Percentiles rank a stretch among this genome's conserved stretches.
These are phyloP conservation scores for Asteroscopus sphinx DNA, from an alignment of 2,888 invertebrate genomes.

Conservation along the genomic window DNA sequence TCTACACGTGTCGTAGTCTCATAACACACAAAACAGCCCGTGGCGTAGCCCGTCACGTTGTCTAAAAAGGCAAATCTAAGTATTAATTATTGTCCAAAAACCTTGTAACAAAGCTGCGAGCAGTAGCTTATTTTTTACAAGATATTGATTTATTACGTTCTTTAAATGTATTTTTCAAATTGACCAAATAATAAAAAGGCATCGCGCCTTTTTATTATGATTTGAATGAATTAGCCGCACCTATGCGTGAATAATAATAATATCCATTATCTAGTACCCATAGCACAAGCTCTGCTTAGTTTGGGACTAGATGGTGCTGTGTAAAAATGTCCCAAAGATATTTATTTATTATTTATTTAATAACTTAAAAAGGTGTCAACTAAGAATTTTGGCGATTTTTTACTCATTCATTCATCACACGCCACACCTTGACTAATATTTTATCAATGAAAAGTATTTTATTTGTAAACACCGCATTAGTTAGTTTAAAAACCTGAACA, in stretches of 20 bases:
- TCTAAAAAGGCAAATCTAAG: conserved; percentile 12
- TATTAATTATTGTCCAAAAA: conserved; percentile 35
- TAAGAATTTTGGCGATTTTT: conserved; percentile 19
- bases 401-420: conserved; percentile 20
- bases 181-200: conserved; percentile 40
- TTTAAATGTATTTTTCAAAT: conserved; percentile 48
- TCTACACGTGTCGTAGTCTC: background rate
- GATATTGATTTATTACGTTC: conserved; percentile 46
- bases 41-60: conserved; percentile 3
- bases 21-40: background rate
- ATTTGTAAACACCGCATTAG: conserved; percentile 13
- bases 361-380: conserved; percentile 34
- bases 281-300: too few species aligned
- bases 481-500: conserved; percentile 22
- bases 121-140: conserved; percentile 47
- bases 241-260: conserved; percentile 35
- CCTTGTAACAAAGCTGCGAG: conserved; percentile 30
- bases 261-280: too few species aligned
- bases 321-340: too few species aligned
- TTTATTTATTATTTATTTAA: too few species aligned
- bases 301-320: too few species aligned
- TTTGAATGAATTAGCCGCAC: conserved; percentile 53
- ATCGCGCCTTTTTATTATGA: too few species aligned
- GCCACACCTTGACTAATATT: conserved; percentile 44
- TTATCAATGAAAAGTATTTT: conserved; percentile 37